Conservation (phyloP, 2,888 invertebrate species). For the Peribatodes rhomboidaria region DNA sequence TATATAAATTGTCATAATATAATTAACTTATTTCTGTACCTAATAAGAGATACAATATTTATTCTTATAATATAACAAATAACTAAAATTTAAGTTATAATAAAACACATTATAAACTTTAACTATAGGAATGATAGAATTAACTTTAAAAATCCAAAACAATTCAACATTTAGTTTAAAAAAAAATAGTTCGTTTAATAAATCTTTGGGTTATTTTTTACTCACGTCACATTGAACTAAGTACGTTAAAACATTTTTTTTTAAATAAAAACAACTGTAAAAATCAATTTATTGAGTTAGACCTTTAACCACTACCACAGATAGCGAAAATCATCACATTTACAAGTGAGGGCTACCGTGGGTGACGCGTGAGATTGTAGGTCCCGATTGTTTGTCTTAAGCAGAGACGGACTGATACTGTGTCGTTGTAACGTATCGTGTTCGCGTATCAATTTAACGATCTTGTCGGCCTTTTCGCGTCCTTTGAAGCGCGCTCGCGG, state of each 20-base stretch:
- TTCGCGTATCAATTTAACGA: no score
- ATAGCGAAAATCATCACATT: no score
- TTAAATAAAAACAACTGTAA: neutral
- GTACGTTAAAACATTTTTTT: neutral
- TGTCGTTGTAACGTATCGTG: no score
- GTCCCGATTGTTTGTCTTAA: no score
- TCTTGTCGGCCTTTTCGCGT: no score
- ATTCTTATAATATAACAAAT: constrained; percentile 45
- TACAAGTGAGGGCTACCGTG: no score
- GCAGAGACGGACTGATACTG: no score
- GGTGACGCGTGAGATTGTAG: no score
- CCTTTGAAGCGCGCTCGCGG: no score
- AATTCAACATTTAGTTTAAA: constrained; percentile 29
- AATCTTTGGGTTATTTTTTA: constrained; percentile 50
- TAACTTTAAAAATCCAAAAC: constrained; percentile 37
- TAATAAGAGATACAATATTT: constrained; percentile 31
- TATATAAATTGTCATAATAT: constrained; percentile 43
- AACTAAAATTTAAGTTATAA: constrained; percentile 51
- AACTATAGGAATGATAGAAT: constrained; percentile 72
- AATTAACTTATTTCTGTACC: constrained; percentile 9
- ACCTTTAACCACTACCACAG: neutral
- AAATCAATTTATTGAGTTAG: neutral
- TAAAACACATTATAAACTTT: constrained; percentile 62
- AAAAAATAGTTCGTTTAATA: constrained; percentile 29
- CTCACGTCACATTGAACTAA: neutral